These are phyloP conservation scores for Poecilia velifera DNA, from an alignment of 2,797 vertebrate genomes.

Conservation along the genomic window DNA sequence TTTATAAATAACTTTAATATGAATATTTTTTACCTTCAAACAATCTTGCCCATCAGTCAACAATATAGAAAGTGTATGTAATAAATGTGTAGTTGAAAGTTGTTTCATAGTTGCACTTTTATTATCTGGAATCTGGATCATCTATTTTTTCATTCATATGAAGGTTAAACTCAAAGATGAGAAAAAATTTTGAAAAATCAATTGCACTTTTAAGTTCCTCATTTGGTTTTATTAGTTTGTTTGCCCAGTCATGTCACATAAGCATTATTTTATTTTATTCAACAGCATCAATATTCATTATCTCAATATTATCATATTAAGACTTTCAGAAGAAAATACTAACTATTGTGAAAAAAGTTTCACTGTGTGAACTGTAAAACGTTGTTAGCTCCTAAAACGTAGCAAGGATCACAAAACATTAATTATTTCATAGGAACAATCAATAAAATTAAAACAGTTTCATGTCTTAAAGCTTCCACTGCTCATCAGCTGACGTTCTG, in stretches of 20 bases:
- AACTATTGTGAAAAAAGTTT: not conserved
- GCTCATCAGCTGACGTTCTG: constrained; percentile 19
- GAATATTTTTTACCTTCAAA: not conserved
- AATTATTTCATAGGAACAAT: constrained; percentile 71
- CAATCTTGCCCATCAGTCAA: not conserved
- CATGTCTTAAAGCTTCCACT: constrained; percentile 15
- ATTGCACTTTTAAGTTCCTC: not conserved
- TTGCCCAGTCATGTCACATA: not conserved
- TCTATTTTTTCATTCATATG: no score
- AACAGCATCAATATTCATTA: not conserved
- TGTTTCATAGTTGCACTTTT: not conserved
- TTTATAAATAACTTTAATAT: not conserved
- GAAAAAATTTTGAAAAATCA: not conserved
- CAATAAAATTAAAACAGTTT: constrained; percentile 19
- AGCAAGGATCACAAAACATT: constrained; percentile 30
- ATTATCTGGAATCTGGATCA: not conserved
- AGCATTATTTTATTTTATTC: not conserved
- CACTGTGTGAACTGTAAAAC: constrained; percentile 9
- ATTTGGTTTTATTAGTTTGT: not conserved
- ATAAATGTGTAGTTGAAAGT: not conserved
- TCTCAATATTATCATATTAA: not conserved
- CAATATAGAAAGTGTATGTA: not conserved
- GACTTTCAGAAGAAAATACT: not conserved
- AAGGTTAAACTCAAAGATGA: not conserved
- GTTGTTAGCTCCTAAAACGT: constrained; percentile 21